These are phyloP conservation scores for Spilarctia lutea DNA, from an alignment of 2,888 invertebrate species.

Conservation along the genomic window DNA sequence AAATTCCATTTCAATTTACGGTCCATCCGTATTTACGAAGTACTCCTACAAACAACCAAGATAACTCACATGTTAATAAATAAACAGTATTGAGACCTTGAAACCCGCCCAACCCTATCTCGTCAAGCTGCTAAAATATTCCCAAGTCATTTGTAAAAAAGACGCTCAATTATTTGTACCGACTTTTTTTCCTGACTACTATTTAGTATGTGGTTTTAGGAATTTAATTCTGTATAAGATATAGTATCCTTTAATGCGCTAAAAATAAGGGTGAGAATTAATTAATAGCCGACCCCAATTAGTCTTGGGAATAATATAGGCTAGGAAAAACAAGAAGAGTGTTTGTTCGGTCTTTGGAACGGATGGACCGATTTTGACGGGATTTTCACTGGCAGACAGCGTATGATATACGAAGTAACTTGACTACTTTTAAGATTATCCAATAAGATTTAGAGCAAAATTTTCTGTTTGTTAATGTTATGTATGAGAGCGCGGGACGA, in stretches of 20 bases:
- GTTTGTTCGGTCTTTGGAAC: too few species aligned
- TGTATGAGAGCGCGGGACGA: too few species aligned
- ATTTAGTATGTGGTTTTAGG: neutral
- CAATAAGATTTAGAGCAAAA: too few species aligned
- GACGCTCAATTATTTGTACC: conserved; percentile 3
- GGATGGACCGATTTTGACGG: too few species aligned
- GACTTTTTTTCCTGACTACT: conserved; percentile 7
- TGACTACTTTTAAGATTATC: too few species aligned
- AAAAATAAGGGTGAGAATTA: neutral
- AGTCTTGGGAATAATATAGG: too few species aligned
- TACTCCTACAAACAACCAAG: neutral
- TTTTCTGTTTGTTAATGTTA: too few species aligned
- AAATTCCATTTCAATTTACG: neutral
- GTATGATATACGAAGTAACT: too few species aligned
- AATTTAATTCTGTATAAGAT: neutral
- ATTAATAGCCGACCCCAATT: too few species aligned
- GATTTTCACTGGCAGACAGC: too few species aligned
- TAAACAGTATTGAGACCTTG: conserved; percentile 9
- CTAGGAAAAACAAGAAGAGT: too few species aligned
- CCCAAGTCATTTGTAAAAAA: conserved; percentile 5
- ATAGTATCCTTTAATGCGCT: neutral
- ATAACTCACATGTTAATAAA: conserved; percentile 13
- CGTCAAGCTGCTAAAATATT: conserved; percentile 13
- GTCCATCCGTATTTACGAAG: neutral
- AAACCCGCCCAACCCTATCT: neutral